These are phyloP conservation scores for Trichoplusia ni DNA, from an alignment of 1,140 invertebrate species.

Conservation along the genomic window DNA sequence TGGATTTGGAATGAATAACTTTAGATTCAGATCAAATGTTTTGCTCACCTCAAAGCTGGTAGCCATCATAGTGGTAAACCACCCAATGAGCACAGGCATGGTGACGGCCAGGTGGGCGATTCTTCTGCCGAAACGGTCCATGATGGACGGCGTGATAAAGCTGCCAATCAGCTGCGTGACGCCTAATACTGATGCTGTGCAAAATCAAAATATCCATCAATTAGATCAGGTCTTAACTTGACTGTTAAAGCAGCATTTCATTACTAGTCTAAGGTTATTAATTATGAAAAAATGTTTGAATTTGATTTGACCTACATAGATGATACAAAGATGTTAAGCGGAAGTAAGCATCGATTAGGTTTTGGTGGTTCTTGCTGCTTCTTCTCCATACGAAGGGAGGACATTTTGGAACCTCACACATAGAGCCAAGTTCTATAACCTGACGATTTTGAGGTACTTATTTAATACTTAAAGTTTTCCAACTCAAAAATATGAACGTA, in stretches of 20 bases:
- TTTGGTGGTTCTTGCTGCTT: no score
- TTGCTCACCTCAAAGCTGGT: conserved; percentile 46
- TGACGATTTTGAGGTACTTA: no score
- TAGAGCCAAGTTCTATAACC: no score
- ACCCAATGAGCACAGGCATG: conserved; percentile 51
- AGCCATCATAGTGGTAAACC: conserved; percentile 55
- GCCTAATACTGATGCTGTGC: conserved; percentile 52
- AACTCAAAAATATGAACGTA: no score
- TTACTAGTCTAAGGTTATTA: no score
- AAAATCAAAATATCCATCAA: neutral
- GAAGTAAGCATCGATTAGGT: no score
- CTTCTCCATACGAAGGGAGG: no score
- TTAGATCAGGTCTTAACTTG: neutral
- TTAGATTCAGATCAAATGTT: neutral
- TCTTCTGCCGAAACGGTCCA: conserved; percentile 55
- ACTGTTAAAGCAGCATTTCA: neutral
- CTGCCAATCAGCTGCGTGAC: conserved; percentile 55
- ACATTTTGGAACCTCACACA: no score
- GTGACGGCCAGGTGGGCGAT: conserved; percentile 48
- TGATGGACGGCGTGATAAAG: conserved; percentile 53
- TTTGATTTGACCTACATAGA: no score
- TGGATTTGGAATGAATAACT: neutral
- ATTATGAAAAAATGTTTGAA: no score
- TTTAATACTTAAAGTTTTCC: no score
- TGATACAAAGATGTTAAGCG: no score